Evolutionary conservation across 2,888 invertebrate species (phyloP), one percentile per base, ranked within the genome.

Genomic region (Arctia plantaginis): DNA sequence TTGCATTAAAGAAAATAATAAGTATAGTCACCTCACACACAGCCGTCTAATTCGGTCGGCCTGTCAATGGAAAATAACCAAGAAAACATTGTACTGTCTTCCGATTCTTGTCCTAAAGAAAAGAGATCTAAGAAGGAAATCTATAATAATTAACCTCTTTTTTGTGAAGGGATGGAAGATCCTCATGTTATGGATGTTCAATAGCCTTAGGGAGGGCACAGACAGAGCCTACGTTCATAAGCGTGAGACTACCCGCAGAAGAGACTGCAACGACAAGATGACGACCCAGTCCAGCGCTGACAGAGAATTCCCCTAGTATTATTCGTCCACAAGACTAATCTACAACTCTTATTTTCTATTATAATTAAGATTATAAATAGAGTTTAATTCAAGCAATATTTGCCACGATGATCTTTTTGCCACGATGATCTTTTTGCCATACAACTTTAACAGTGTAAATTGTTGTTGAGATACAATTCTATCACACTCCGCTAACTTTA

Each of bases 401-500:
- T 59, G 18, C 30, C 30, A 62, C 18, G 6, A 18, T n/a, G n/a
- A n/a, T n/a, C n/a, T n/a, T n/a, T n/a, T n/a, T n/a, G n/a, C n/a
- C n/a, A n/a, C n/a, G n/a, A n/a, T n/a, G n/a, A n/a, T n/a, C n/a
- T 62, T 15, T 62, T 62, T 62, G 27, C 10, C n/a, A 35, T 20
- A 30, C 27, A 71, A 55, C 74, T 73, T 62, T 69, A 41, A 67
- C 66, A 66, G 72, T 68, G 76, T 69, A 72, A 78, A 77, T 80
- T 72, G 80, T 74, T 80, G 79, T 75, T 78, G 30, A 66, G 79
- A 80, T 76, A 69, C 68, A 77, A 78, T 73, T 73, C 67, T 74
- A 83, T 85, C 80, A 81, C 81, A 85, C 72, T 70, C 81, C 81
- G 82, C 81, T 86, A 79, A 70, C 41, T 69, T 64, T 74, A 77